Conservation (phyloP, 2,888 invertebrate genomes). For the Escarpia spicata region DNA sequence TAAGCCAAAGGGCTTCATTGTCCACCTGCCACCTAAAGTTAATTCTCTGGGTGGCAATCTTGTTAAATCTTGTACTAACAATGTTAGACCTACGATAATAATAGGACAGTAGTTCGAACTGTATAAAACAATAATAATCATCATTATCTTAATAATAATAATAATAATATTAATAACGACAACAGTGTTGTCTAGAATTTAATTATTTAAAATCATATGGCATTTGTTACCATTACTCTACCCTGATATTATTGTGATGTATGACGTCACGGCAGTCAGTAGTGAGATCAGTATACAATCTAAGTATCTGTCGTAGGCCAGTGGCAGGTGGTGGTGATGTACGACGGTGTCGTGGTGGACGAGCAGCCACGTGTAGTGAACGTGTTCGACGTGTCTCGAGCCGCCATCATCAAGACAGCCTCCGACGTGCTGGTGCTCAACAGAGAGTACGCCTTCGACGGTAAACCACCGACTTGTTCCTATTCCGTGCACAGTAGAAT, state of each 20-base stretch:
- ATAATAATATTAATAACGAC: no score
- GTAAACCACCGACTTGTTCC: not conserved
- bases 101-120: no score
- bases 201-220: no score
- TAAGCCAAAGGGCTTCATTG: no score
- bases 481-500: not conserved
- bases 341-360: conserved; percentile 78
- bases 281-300: not conserved
- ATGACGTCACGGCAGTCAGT: not conserved
- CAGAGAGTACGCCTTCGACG: conserved; percentile 25
- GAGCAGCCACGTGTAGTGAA: conserved; percentile 80
- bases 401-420: conserved; percentile 17
- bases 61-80: no score
- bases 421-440: not conserved
- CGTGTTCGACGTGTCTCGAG: conserved; percentile 65
- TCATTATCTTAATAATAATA: no score
- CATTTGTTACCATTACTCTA: no score
- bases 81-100: no score
- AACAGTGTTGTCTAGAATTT: no score
- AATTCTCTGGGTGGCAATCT: no score
- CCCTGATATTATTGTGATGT: not conserved
- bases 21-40: no score
- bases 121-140: no score
- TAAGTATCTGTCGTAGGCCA: conserved; percentile 42
- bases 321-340: conserved; percentile 51